These are phyloP conservation scores for Pararge aegeria DNA, from an alignment of 1,140 invertebrate genomes.

Conservation along the genomic window DNA sequence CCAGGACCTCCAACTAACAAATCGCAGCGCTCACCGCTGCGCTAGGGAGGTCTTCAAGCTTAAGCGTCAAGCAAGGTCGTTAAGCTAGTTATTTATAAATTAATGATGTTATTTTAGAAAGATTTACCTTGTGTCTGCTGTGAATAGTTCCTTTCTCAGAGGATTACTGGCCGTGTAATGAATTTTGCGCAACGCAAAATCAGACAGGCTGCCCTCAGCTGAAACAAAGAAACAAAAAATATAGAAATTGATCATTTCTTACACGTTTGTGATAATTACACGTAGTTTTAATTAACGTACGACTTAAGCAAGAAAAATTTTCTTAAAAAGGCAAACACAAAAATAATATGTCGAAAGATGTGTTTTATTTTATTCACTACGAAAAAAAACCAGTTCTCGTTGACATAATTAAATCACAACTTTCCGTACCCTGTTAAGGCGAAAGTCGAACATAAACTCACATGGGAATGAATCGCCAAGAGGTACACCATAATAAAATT, in stretches of 20 bases:
- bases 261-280: too few relatives aligned
- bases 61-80: too few relatives aligned
- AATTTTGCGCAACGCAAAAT: conserved; percentile 86
- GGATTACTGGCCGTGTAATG: conserved; percentile 85
- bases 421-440: background rate
- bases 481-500: conserved; percentile 24
- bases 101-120: background rate
- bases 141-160: conserved; percentile 85
- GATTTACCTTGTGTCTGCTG: conserved; percentile 80
- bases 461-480: conserved; percentile 1
- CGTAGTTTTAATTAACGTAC: too few relatives aligned
- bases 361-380: too few relatives aligned
- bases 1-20: too few relatives aligned
- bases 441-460: conserved; percentile 4
- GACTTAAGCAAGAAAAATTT: too few relatives aligned
- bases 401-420: background rate
- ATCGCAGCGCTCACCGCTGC: too few relatives aligned
- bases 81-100: too few relatives aligned
- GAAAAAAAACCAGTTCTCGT: too few relatives aligned
- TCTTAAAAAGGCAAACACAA: too few relatives aligned
- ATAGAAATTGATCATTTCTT: background rate
- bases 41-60: too few relatives aligned
- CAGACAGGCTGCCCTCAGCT: conserved; percentile 93
- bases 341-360: too few relatives aligned
- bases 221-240: conserved; percentile 71